phyloP scores from a whole-genome alignment of 37 sponge, comb jelly and placozoan genomes.

The Eunapius fragilis region DNA sequence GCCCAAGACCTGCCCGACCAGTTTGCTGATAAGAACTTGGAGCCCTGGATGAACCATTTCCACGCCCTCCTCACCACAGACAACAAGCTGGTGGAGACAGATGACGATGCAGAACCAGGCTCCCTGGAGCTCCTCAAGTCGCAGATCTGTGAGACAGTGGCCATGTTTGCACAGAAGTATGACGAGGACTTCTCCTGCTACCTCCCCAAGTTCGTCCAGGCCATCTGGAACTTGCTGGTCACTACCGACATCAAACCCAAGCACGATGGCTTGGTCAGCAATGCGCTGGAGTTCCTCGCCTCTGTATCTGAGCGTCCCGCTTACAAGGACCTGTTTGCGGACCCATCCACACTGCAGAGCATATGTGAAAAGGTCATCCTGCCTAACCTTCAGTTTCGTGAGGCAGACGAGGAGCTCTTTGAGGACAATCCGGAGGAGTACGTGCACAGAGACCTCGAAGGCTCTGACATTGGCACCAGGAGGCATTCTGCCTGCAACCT shows the following conservation, averaged over 20 bases:
- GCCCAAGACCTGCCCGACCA: conserved; percentile 97
- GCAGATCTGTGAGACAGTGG: conserved; percentile 87
- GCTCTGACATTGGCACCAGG: conserved; percentile 95
- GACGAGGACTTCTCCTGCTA: conserved; percentile 91
- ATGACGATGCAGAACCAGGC: conserved; percentile 88
- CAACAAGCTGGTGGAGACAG: conserved; percentile 87
- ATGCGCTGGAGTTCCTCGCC: conserved; percentile 96
- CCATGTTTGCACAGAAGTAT: conserved; percentile 98
- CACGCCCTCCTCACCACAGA: conserved; percentile 75
- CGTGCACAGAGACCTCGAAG: conserved; percentile 93
- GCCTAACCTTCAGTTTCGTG: conserved; percentile 86
- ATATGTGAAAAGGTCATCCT: conserved; percentile 97
- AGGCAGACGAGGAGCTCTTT: conserved; percentile 96
- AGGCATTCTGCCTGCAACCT: conserved; percentile 95
- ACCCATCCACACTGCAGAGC: conserved; percentile 71
- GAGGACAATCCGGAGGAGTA: conserved; percentile 99
- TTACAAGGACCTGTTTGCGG: conserved; percentile 90
- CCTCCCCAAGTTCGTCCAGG: conserved; percentile 88
- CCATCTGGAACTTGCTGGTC: conserved; percentile 90
- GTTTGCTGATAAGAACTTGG: conserved; percentile 95
- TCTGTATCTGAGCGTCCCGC: conserved; percentile 86
- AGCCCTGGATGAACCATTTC: conserved; percentile 92
- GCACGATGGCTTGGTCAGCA: conserved; percentile 90
- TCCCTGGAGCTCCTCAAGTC: conserved; percentile 92
- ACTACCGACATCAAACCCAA: conserved; percentile 85